A percentile compares a stretch with the other conserved stretches of the same genome.
Conservation (phyloP, 2,888 invertebrate species). For the Lepidonotus clava region DNA sequence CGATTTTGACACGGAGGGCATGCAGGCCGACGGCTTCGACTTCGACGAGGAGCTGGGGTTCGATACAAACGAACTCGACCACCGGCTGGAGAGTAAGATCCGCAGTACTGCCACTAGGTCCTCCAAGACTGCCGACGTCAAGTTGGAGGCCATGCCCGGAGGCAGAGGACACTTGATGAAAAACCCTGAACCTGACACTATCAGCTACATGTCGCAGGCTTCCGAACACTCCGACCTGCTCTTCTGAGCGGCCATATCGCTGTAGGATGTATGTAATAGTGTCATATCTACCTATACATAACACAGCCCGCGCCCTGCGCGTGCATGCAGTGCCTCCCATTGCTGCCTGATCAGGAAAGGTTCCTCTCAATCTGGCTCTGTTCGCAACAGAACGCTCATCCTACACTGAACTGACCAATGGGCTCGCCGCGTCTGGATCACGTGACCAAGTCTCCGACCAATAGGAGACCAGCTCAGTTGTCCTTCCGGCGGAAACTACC, state of each 20-base stretch:
- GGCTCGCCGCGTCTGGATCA: not conserved
- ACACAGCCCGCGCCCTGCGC: not conserved
- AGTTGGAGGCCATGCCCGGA: constrained; percentile 48
- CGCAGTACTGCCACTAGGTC: too few species aligned
- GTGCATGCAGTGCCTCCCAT: not conserved
- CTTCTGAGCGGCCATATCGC: not conserved
- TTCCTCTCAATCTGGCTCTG: too few species aligned
- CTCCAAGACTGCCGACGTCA: not conserved
- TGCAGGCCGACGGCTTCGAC: constrained; percentile 40
- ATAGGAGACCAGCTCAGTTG: too few species aligned
- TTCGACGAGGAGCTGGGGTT: constrained; percentile 33
- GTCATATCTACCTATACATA: too few species aligned
- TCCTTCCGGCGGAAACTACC: too few species aligned
- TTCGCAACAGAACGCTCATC: too few species aligned
- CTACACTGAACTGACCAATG: constrained; percentile 19
- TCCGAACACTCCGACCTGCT: constrained; percentile 52
- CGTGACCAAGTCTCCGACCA: too few species aligned
- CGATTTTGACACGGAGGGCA: constrained; percentile 47
- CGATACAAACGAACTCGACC: constrained; percentile 41
- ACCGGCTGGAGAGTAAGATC: constrained; percentile 14
- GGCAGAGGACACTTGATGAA: constrained; percentile 53
- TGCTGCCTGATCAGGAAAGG: not conserved
- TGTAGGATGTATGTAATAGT: too few species aligned
- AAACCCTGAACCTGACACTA: constrained; percentile 52
- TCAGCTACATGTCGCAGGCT: constrained; percentile 53